Base-by-base conservation (phyloP, 2,113 vertebrate species). In the Tricholaema leucomelas region DNA sequence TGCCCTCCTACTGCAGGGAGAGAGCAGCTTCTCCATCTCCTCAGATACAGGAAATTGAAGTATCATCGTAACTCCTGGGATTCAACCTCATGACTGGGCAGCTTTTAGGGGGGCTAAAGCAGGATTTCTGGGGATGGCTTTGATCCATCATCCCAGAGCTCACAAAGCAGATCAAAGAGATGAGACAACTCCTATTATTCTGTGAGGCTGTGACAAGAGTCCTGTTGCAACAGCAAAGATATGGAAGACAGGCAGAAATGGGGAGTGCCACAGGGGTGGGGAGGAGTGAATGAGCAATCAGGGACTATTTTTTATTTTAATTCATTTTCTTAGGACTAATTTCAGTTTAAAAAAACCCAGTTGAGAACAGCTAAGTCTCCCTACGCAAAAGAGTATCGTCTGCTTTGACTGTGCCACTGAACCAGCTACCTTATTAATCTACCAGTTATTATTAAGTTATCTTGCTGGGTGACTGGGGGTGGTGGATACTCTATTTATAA, bases 381-480 rank as follows among this genome's bases (percentile, higher is more conserved):
- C 60, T 67, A 87, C 5, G 4, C 52, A 90, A 64, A 60, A 77
- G 14, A 20, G 21, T 35, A 23, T 82, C 1, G 15, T 75, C 56
- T 95, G 55, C 9, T 89, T 91, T 85, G 18, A 70, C 73, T 76
- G 52, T 94, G 74, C 50, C 67, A 79, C 63, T 61, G 63, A 94
- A 93, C 79, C 67, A 56, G 74, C 60, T 89, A 76, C 78, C 40
- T 88, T 76, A 60, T 85, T 80, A 73, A 87, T 73, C 36, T 74
- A 55, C 63, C 27, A 54, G 66, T 92, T 93, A 90, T 91, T 95
- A 90, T 70, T 88, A 91, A 88, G 38, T 79, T 87, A 42, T 70
- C 59, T 70, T 82, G 46, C 78, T 1, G 12, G 55, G 25, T 79
- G 71, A 44, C 67, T 79, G 84, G 56, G 21, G 50, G 59, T 85